Evolutionary conservation across 2,113 vertebrate species (phyloP), one percentile per base, ranked within the genome.

Genomic region (Scomber japonicus): DNA sequence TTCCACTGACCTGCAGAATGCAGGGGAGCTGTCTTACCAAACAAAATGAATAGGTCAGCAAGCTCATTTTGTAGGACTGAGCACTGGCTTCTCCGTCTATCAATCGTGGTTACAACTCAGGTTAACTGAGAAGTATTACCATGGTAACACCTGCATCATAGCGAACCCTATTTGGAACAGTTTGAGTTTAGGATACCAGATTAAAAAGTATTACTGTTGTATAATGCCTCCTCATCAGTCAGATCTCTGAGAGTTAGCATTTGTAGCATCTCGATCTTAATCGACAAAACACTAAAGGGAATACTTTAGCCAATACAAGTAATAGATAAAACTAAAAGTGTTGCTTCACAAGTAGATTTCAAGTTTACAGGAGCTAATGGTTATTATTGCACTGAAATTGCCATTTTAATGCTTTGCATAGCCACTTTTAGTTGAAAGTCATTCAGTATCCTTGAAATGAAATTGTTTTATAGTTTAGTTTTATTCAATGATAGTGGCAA

Each of bases 141-240:
- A 82, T 79, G 70, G 77, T 46, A 81, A 66, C 74, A 24, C 12
- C 64, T 71, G 64, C 27, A 60, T 3, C 45, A 59, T 35, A 19
- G 45, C 27, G 46, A 21, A 21, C 15, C 31, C 54, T 24, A 31
- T 54, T 49, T 65, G 24, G 12, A 53, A 15, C 44, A 44, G n/a
- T 60, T 40, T 9, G 12, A 31, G 19, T 45, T 55, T 7, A 13
- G 6, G 24, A 27, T 27, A 27, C 24, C 24, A 27, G 2, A 27
- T 27, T 27, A 27, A 27, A 27, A 27, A 27, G 24, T 27, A 27
- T 27, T 27, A 27, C 24, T 27, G 24, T 27, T 27, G 24, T 27
- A 27, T 27, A 27, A 27, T 27, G 24, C 24, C 17, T 51, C n/a
- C 11, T 45, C 19, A 3, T 62, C 70, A 15, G 53, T 64, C 27